Evolutionary conservation across 2,113 vertebrate genomes (phyloP).

Genomic region (Pimephales promelas): DNA sequence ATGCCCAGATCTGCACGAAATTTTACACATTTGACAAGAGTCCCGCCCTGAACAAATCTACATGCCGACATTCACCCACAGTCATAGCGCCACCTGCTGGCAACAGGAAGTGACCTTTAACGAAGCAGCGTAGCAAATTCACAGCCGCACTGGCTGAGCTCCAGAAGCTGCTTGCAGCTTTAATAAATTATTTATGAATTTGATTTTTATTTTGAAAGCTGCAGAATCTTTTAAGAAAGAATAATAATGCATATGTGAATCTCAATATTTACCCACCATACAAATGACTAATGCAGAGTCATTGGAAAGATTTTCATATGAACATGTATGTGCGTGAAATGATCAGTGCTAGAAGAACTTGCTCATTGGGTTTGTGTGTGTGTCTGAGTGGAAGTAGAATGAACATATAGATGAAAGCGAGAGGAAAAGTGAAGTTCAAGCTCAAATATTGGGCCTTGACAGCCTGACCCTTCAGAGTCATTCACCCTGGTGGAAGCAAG

Average conservation of each 20-base stretch:
- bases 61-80: no score
- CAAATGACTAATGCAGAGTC: not conserved
- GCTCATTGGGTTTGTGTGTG: not conserved
- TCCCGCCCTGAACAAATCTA: no score
- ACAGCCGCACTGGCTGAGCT: no score
- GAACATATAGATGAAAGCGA: slow-evolving; percentile 15
- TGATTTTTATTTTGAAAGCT: not conserved
- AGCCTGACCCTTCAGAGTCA: slow-evolving; percentile 69
- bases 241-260: not conserved
- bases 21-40: no score
- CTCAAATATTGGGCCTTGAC: slow-evolving; percentile 52
- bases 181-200: not conserved
- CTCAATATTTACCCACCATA: not conserved
- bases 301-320: not conserved
- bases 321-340: not conserved
- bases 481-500: slow-evolving; percentile 62
- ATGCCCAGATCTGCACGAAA: no score
- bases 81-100: no score
- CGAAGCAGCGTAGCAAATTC: no score
- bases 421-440: slow-evolving; percentile 51
- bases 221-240: not conserved
- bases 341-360: not conserved
- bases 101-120: no score
- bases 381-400: not conserved
- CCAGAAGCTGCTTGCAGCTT: no score